Evolutionary conservation across 2,888 invertebrate species (phyloP).

Genomic region (Drosophila recens): DNA sequence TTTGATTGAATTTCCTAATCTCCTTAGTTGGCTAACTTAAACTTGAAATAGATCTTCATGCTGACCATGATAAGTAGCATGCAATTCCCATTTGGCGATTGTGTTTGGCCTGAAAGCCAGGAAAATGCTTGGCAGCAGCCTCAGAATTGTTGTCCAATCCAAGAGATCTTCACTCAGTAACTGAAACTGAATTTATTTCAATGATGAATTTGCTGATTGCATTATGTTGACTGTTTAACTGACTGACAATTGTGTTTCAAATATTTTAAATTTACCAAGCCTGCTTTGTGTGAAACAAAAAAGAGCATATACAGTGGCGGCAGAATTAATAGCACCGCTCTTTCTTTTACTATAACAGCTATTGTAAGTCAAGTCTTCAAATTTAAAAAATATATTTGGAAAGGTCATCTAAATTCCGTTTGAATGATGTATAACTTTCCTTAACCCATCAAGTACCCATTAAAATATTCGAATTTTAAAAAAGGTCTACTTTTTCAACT

Average conservation of each 20-base stretch:
- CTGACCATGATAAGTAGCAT: slow-evolving; percentile 12
- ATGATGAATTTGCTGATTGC: slow-evolving; percentile 23
- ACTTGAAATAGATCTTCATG: slow-evolving; percentile 32
- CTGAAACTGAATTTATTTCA: slow-evolving; percentile 29
- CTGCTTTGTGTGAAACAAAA: not conserved
- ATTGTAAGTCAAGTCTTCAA: too few relatives aligned
- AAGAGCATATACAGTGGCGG: too few relatives aligned
- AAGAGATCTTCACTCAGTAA: slow-evolving; percentile 35
- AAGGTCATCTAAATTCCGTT: too few relatives aligned
- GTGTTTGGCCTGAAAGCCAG: slow-evolving; percentile 3
- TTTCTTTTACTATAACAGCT: too few relatives aligned
- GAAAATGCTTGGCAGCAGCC: slow-evolving; percentile 14
- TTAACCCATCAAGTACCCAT: too few relatives aligned
- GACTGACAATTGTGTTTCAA: slow-evolving; percentile 20
- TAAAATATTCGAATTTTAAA: too few relatives aligned
- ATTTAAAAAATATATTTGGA: too few relatives aligned
- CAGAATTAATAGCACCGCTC: too few relatives aligned
- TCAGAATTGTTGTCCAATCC: not conserved
- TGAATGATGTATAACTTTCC: too few relatives aligned
- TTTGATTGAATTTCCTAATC: slow-evolving; percentile 25
- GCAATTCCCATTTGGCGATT: slow-evolving; percentile 35
- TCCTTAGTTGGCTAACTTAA: slow-evolving; percentile 32
- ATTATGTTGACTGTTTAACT: slow-evolving; percentile 16
- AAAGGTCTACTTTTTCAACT: too few relatives aligned
- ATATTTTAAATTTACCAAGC: not conserved